Evolutionary conservation across 1,140 invertebrate genomes (phyloP).

Genomic region (Drosophila orena): DNA sequence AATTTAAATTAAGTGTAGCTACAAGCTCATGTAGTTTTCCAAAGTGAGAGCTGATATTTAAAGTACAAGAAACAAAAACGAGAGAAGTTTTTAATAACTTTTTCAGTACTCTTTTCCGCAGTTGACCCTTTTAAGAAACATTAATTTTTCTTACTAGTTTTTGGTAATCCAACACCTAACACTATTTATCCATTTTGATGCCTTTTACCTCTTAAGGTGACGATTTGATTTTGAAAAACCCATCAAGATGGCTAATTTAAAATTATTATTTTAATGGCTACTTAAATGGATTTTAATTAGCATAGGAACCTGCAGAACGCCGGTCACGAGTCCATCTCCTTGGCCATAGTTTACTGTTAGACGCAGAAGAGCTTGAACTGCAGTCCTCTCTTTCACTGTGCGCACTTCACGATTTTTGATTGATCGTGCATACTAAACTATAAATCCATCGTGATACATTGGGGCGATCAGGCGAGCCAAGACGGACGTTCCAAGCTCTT

Average conservation of each 20-base stretch:
- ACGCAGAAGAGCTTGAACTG: conserved; percentile 51
- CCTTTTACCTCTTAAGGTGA: background rate
- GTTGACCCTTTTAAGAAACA: no score
- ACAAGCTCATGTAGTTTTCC: no score
- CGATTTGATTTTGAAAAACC: background rate
- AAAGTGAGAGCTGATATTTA: no score
- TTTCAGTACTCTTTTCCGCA: no score
- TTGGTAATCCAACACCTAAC: background rate
- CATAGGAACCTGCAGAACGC: conserved; percentile 9
- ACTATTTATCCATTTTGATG: no score
- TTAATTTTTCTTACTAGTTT: background rate
- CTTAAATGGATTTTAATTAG: conserved; percentile 11
- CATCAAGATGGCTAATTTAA: background rate
- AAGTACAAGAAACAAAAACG: no score
- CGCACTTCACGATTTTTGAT: conserved; percentile 84
- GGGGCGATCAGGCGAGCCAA: conserved; percentile 83
- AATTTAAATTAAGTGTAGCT: no score
- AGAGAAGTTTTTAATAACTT: no score
- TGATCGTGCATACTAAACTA: conserved; percentile 85
- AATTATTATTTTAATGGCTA: background rate
- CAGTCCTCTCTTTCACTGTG: conserved; percentile 27
- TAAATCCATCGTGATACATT: conserved; percentile 85
- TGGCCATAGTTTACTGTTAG: conserved; percentile 69
- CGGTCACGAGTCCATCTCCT: conserved; percentile 30
- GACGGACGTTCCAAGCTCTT: conserved; percentile 16